Base-by-base conservation (phyloP, 2,113 vertebrate genomes). In the Casuarius casuarius region DNA sequence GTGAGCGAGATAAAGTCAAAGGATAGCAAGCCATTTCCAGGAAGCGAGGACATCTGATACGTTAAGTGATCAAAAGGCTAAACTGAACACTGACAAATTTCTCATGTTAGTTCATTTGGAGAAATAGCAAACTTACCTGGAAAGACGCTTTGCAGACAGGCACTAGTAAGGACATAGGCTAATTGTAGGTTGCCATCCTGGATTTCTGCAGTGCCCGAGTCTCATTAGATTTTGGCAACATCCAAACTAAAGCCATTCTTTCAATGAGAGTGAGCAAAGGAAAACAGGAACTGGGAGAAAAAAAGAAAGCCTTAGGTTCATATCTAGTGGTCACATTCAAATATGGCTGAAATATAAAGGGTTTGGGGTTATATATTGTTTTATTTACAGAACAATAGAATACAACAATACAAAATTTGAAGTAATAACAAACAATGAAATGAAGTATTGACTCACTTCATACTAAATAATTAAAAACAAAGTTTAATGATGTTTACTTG, bases 301-400 rank as follows among this genome's bases (percentile, higher is more conserved):
- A 78, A 70, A 72, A 94, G 17, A 81, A 77, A 33, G 2, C 87
- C 71, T 7, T 78, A 1, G 5, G 8, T 81, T 93, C 3, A 1
- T 58, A 80, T 19, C 7, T 74, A 54, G 9, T 26, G 5, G 9
- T 31, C 85, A 74, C 25, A 25, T 77, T 71, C 21, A 71, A 88
- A 25, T 44, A 46, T 4, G 70, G 9, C 5, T 81, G 79, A 72
- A 94, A 94, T 86, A 61, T 23, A 74, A 54, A 83, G 12, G 5
- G 5, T 0, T 71, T 72, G 62, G 4, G 3, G n/a, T 67, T 74
- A 54, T 10, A 28, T 40, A 18, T 0, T 0, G 4, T 40, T 61
- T 70, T 91, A 73, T 92, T 89, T 76, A 56, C 5, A 79, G 28
- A 72, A 38, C 9, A 94, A 79, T 35, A 62, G 5, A 61, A 21